Evolutionary conservation across 2,888 invertebrate genomes (phyloP).

Genomic region (Heliconius sara): DNA sequence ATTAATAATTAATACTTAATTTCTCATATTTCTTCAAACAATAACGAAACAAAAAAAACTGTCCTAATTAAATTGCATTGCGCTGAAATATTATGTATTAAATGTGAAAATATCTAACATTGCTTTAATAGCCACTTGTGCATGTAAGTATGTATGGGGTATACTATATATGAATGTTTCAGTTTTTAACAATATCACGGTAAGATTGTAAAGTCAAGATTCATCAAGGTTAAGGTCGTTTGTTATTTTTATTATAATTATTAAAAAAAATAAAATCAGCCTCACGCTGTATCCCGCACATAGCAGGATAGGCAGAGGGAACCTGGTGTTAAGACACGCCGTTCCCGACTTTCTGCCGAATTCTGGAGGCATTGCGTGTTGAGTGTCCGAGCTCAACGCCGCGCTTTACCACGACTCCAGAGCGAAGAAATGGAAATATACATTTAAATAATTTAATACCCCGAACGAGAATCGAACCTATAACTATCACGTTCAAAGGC

Average conservation of each 20-base stretch:
- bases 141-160: no score
- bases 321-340: no score
- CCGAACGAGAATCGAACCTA: neutral
- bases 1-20: no score
- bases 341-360: no score
- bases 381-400: no score
- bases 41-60: neutral
- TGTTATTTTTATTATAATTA: neutral
- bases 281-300: neutral
- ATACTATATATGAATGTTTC: conserved; percentile 5
- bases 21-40: neutral
- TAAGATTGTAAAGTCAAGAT: neutral
- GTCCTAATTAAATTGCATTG: conserved; percentile 10
- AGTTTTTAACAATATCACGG: neutral
- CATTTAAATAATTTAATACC: neutral
- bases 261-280: no score
- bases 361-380: no score
- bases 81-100: conserved; percentile 13
- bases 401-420: neutral
- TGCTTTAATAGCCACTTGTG: neutral
- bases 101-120: conserved; percentile 12
- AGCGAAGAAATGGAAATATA: neutral
- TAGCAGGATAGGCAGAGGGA: no score
- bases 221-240: neutral
- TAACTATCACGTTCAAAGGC: neutral